These are phyloP conservation scores for Parapristionchus giblindavisi DNA, from an alignment of 2,888 invertebrate species.

Conservation along the genomic window DNA sequence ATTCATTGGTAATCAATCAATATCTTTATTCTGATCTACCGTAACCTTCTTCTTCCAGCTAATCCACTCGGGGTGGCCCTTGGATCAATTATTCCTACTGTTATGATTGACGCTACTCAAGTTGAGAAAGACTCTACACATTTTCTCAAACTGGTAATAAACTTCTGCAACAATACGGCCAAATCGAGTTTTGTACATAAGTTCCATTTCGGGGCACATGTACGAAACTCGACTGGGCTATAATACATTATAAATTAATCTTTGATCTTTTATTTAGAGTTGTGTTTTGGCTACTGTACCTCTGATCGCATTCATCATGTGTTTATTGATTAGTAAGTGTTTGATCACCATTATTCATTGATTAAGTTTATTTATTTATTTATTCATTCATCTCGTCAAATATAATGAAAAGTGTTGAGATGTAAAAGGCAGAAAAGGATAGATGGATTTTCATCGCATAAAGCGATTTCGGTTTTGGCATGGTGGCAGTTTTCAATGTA, in stretches of 20 bases:
- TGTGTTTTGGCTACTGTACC: conserved; percentile 8
- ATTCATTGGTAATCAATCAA: conserved; percentile 56
- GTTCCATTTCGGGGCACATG: background rate
- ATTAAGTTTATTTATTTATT: too few species aligned
- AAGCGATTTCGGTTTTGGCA: too few species aligned
- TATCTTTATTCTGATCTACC: background rate
- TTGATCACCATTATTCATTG: background rate
- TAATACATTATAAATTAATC: conserved; percentile 10
- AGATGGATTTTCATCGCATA: too few species aligned
- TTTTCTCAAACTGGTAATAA: conserved; percentile 40
- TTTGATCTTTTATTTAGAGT: conserved; percentile 10
- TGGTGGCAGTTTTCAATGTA: background rate
- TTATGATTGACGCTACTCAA: conserved; percentile 47
- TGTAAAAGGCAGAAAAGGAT: too few species aligned
- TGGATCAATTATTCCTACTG: conserved; percentile 58
- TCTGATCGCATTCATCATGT: conserved; percentile 23
- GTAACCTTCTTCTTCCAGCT: conserved; percentile 50
- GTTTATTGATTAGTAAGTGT: conserved; percentile 11
- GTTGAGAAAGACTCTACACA: conserved; percentile 33
- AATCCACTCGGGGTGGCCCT: conserved; percentile 66
- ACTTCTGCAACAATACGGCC: background rate
- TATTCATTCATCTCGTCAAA: too few species aligned
- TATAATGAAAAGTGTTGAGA: too few species aligned
- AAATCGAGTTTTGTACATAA: too few species aligned
- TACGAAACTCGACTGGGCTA: background rate